Evolutionary conservation across 2,888 invertebrate genomes (phyloP).

Genomic region (Plebejus melissa): DNA sequence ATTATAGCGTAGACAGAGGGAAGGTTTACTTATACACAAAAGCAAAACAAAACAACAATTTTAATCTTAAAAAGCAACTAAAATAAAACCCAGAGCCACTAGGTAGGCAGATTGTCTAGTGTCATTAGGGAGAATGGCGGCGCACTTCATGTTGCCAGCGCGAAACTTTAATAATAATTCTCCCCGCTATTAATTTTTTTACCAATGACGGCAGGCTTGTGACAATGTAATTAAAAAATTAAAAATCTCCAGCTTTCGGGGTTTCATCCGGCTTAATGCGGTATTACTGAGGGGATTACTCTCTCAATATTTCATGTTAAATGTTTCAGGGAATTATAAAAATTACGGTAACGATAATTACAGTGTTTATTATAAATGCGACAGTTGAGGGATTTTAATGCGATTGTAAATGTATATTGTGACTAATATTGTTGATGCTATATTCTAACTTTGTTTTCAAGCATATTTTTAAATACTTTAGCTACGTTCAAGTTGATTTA

Average conservation of each 20-base stretch:
- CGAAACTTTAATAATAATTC: constrained; percentile 40
- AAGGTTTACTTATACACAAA: too few relatives aligned
- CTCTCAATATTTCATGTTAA: constrained; percentile 35
- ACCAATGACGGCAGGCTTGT: constrained; percentile 44
- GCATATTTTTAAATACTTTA: too few relatives aligned
- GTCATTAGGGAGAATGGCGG: constrained; percentile 60
- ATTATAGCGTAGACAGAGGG: too few relatives aligned
- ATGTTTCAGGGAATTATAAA: constrained; percentile 33
- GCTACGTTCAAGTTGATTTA: too few relatives aligned
- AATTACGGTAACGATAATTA: neutral
- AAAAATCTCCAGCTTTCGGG: constrained; percentile 33
- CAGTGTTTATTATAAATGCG: neutral
- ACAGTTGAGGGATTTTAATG: neutral
- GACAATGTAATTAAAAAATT: constrained; percentile 45
- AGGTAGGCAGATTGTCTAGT: constrained; percentile 46
- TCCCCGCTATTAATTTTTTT: constrained; percentile 44
- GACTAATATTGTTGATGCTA: neutral
- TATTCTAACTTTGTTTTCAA: neutral
- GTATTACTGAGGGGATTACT: constrained; percentile 20
- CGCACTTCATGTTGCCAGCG: constrained; percentile 57
- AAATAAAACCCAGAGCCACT: constrained; percentile 41
- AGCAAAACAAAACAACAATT: constrained; percentile 38
- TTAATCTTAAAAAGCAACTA: constrained; percentile 40
- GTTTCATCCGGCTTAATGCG: constrained; percentile 18
- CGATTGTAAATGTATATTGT: neutral